Conservation (phyloP, 2,797 vertebrate genomes). For the Rhabdomys pumilio region DNA sequence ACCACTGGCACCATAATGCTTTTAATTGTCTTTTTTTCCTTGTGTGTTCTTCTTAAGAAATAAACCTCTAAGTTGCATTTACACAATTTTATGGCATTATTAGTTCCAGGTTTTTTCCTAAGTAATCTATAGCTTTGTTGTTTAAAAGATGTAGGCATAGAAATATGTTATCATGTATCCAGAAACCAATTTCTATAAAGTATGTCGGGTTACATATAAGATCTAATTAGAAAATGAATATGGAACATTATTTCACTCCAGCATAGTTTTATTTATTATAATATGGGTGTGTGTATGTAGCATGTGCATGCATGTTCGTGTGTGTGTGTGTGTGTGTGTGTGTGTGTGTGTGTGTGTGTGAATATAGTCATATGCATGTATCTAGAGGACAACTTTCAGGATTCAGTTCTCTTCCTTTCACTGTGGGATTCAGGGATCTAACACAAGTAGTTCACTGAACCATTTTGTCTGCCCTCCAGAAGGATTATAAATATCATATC, state of each 20-base stretch:
- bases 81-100: not conserved
- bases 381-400: not conserved
- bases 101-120: conserved; percentile 50
- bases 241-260: not conserved
- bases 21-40: not conserved
- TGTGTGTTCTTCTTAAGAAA: not conserved
- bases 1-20: not conserved
- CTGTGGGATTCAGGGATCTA: not conserved
- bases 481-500: conserved; percentile 21
- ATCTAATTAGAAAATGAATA: conserved; percentile 25
- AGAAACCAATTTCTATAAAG: conserved; percentile 9
- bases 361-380: not conserved
- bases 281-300: not conserved
- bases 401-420: not conserved
- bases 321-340: not conserved
- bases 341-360: not conserved
- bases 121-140: conserved; percentile 1
- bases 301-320: not conserved
- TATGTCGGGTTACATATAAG: not conserved
- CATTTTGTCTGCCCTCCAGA: not conserved
- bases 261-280: not conserved
- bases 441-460: not conserved
- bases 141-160: not conserved
- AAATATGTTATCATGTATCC: not conserved
- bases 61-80: not conserved